Base-by-base conservation (phyloP, 2,888 invertebrate genomes). In the Pycnomerus fuliginosus region DNA sequence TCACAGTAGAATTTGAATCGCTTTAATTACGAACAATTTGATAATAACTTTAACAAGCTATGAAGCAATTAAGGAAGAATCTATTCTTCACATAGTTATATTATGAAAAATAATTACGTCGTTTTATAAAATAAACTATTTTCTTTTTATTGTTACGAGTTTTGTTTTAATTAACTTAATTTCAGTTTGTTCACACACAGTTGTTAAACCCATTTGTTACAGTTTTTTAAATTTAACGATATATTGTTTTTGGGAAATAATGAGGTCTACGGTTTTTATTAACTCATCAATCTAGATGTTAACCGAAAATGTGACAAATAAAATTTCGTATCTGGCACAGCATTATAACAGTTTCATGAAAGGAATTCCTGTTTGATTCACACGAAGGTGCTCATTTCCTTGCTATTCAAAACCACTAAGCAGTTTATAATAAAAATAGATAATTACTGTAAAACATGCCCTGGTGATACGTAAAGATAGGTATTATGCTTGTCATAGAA, bases 181-280 rank as follows among this genome's bases (percentile, higher is more conserved):
- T 55, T 49, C 31, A 50, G 44, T 52, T 39, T 46, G 40, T 56
- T 55, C 53, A 52, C 57, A 55, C 45, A 51, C 48, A 56, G 43
- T 45, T 43, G 55, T 56, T 56, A 44, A 54, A 48, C 42, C 50
- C 52, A 57, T 60, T 60, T 56, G 57, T 58, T 62, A 58, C 59
- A 53, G 58, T 57, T 60, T 60, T 58, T 55, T 44, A 47, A 46
- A 43, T 55, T 56, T 60, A 61, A 61, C 58, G 55, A 61, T 56
- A 58, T 51, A 60, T 62, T 62, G 60, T 60, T 55, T 55, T 15
- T 31, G 31, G 11, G 14, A 14, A 12, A 12, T 31, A 31, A 31
- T 16, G 31, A 31, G 31, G 8, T 14, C 14, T 16, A n/a, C 16
- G n/a, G 14, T 8, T 8, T n/a, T 31, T 31, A 31, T 31, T 31